These are phyloP conservation scores for Heliothis subflexa DNA, from an alignment of 1,140 invertebrate species.

Conservation along the genomic window DNA sequence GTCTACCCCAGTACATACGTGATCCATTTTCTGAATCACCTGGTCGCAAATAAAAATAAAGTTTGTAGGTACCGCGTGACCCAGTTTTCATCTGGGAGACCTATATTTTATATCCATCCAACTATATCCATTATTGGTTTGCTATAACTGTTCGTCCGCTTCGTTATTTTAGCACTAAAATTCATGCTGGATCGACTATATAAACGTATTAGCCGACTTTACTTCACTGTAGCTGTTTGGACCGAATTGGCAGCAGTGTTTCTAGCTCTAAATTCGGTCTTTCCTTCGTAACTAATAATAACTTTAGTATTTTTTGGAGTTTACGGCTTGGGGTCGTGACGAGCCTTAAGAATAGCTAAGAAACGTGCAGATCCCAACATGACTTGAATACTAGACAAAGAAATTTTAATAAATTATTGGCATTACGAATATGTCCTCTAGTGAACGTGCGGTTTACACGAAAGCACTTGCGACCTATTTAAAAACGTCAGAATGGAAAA, in stretches of 20 bases:
- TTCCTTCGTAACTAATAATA: too few relatives aligned
- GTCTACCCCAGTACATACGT: conserved; percentile 3
- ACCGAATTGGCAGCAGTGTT: neutral
- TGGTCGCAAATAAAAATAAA: conserved; percentile 20
- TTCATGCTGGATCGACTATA: neutral
- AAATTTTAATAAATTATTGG: too few relatives aligned
- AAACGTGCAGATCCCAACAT: too few relatives aligned
- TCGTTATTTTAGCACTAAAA: conserved; percentile 18
- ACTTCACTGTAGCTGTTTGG: neutral
- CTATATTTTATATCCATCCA: conserved; percentile 26
- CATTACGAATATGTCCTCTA: too few relatives aligned
- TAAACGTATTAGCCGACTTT: neutral
- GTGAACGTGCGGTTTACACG: too few relatives aligned
- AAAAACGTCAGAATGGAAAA: neutral
- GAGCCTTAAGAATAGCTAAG: too few relatives aligned
- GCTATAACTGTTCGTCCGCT: neutral
- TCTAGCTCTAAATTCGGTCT: neutral
- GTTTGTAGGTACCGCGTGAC: conserved; percentile 11
- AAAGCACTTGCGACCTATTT: too few relatives aligned
- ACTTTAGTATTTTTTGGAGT: too few relatives aligned
- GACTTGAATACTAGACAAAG: too few relatives aligned
- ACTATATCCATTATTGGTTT: conserved; percentile 24
- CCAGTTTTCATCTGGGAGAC: conserved; percentile 11
- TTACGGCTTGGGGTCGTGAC: too few relatives aligned
- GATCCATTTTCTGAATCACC: conserved; percentile 2